Evolutionary conservation across 1,140 invertebrate genomes (phyloP).

Genomic region (Daktulosphaira vitifoliae): DNA sequence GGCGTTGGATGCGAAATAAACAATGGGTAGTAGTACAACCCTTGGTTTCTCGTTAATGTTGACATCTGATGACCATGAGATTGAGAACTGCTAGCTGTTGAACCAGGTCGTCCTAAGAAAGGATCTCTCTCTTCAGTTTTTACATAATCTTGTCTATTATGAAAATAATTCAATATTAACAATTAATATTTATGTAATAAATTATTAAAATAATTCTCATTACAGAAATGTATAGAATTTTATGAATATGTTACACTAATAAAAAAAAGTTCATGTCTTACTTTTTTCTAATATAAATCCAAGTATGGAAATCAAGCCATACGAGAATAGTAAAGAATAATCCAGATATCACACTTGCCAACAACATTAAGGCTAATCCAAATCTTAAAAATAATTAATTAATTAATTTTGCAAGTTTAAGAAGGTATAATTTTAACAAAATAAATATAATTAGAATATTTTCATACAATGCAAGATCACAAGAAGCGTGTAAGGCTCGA

Average conservation of each 20-base stretch:
- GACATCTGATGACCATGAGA: slow-evolving; percentile 30
- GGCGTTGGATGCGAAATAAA: slow-evolving; percentile 32
- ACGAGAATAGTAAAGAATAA: slow-evolving; percentile 83
- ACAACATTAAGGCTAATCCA: slow-evolving; percentile 72
- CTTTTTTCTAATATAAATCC: slow-evolving; percentile 92
- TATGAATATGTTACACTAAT: neutral
- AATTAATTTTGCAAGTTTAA: neutral
- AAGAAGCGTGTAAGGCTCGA: slow-evolving; percentile 62
- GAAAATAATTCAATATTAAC: slow-evolving; percentile 18
- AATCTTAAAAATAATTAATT: slow-evolving; percentile 44
- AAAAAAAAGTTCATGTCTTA: slow-evolving; percentile 44
- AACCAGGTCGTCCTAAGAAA: slow-evolving; percentile 45
- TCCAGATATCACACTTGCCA: slow-evolving; percentile 72
- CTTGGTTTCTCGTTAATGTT: slow-evolving; percentile 55
- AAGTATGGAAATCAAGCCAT: slow-evolving; percentile 88
- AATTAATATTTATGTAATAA: too few relatives aligned
- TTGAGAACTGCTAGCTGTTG: slow-evolving; percentile 23
- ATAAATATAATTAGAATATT: neutral
- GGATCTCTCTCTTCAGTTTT: slow-evolving; percentile 66
- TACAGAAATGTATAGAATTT: too few relatives aligned
- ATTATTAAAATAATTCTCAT: too few relatives aligned
- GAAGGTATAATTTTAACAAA: neutral
- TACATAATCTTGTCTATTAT: slow-evolving; percentile 58
- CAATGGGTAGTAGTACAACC: slow-evolving; percentile 49
- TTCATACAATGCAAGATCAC: slow-evolving; percentile 65